phyloP scores from a whole-genome alignment of 2,113 vertebrate species.

The Emydura subglobosa region DNA sequence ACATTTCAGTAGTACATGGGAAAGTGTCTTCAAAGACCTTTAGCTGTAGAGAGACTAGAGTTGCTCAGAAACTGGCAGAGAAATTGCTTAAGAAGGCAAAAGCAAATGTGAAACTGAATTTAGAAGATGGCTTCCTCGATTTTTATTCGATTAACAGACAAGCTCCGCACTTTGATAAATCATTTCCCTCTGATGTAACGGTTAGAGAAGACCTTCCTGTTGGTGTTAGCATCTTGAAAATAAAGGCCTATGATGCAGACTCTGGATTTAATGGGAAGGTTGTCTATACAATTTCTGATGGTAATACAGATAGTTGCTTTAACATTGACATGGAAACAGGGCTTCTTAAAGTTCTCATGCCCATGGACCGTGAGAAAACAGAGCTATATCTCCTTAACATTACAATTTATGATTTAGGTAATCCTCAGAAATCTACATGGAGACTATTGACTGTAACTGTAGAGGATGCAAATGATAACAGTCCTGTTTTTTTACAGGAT shows the following conservation, averaged over 20 bases:
- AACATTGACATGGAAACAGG: constrained; percentile 91
- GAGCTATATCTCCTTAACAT: constrained; percentile 94
- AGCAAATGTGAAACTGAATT: constrained; percentile 88
- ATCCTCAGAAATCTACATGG: constrained; percentile 91
- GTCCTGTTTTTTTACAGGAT: constrained; percentile 90
- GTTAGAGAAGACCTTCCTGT: constrained; percentile 90
- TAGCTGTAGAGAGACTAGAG: constrained; percentile 93
- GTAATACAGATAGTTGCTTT: constrained; percentile 94
- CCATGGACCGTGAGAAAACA: constrained; percentile 93
- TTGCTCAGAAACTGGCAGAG: constrained; percentile 94
- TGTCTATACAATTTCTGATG: constrained; percentile 90
- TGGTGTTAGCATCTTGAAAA: constrained; percentile 87
- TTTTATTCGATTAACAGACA: constrained; percentile 95
- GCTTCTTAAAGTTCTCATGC: constrained; percentile 89
- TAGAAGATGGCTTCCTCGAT: constrained; percentile 94
- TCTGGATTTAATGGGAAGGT: constrained; percentile 97
- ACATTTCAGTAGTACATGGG: constrained; percentile 91
- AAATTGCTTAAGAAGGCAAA: constrained; percentile 96
- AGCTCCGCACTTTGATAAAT: constrained; percentile 93
- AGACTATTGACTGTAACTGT: constrained; percentile 90
- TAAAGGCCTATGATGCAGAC: constrained; percentile 92
- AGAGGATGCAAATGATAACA: constrained; percentile 94
- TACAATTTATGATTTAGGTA: constrained; percentile 93
- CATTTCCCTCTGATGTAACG: constrained; percentile 90
- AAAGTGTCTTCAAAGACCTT: constrained; percentile 89